Base-by-base conservation (phyloP, 2,113 vertebrate genomes). In the Microcebus jonahi region DNA sequence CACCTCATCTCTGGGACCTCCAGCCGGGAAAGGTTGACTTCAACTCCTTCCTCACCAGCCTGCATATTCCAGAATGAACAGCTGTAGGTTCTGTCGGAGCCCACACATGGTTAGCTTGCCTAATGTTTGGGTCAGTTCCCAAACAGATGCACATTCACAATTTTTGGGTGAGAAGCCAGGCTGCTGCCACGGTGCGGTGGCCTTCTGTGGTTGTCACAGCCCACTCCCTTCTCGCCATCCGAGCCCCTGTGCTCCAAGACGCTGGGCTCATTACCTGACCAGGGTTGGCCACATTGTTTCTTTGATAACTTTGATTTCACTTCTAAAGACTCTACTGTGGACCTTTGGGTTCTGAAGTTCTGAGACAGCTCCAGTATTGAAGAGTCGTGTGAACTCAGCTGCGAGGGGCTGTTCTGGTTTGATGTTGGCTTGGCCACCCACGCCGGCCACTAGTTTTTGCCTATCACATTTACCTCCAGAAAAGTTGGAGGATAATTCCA, bases 161-260 rank as follows among this genome's bases (percentile, higher is more conserved):
- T 25, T 57, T 34, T 73, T 17, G 11, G 20, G 14, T 55, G 8
- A 48, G 23, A 71, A 89, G 5, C 73, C 14, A 34, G 65, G 34
- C 3, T 0, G 34, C 25, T 5, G 1, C 39, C 61, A n/a, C 20
- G 20, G 0, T 4, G 4, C 0, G 3, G 6, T 0, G 3, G n/a
- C 87, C 82, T 48, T 39, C 53, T 23, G 25, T 14, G 1, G 15
- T 21, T 11, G 39, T 34, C 61, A 25, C 9, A 10, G 5, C 50
- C n/a, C 27, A 20, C 50, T 10, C 23, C 15, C 39, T 65, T 50
- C 59, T 50, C 3, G 5, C 34, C 53, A 1, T 36, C 67, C 2
- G 14, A 87, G 14, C 20, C 6, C n/a, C 63, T 61, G 0, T 9
- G 4, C 3, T 88, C 65, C n/a, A 48, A 53, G n/a, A 18, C 13